A percentile compares a stretch with the other conserved stretches of the same genome.
Evolutionary conservation across 2,888 invertebrate genomes (phyloP).

Genomic region (Ptilodon capucinus): DNA sequence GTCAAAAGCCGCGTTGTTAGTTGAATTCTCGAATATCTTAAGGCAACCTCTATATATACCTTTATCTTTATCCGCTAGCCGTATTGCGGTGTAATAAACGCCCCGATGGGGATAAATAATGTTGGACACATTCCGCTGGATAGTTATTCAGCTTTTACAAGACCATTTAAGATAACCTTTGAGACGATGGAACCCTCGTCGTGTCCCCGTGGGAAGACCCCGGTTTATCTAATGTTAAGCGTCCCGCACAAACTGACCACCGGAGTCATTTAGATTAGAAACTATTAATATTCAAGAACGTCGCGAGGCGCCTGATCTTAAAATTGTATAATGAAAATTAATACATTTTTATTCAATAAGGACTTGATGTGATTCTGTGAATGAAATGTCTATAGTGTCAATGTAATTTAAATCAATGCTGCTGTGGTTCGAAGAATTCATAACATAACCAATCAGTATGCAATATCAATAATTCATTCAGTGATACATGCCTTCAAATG

Average conservation of each 20-base stretch:
- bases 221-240: slow-evolving; percentile 46
- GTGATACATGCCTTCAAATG: slow-evolving; percentile 1
- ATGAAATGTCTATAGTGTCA: slow-evolving; percentile 6
- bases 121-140: slow-evolving; percentile 33
- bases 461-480: not conserved
- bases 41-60: slow-evolving; percentile 12
- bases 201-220: slow-evolving; percentile 43
- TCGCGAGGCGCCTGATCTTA: slow-evolving; percentile 16
- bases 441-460: slow-evolving; percentile 3
- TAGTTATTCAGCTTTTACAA: slow-evolving; percentile 49
- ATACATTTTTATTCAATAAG: slow-evolving; percentile 14
- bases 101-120: slow-evolving; percentile 29
- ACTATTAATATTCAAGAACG: slow-evolving; percentile 28
- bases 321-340: slow-evolving; percentile 20
- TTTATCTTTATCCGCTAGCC: slow-evolving; percentile 22
- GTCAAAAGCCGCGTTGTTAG: slow-evolving; percentile 1
- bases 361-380: slow-evolving; percentile 12
- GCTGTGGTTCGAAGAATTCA: not conserved
- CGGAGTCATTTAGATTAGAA: slow-evolving; percentile 35
- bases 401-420: not conserved
- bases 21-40: slow-evolving; percentile 7
- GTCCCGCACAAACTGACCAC: slow-evolving; percentile 44
- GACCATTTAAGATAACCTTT: slow-evolving; percentile 56
- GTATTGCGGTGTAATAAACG: slow-evolving; percentile 28
- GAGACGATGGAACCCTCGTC: slow-evolving; percentile 42